Conservation (phyloP, 2,797 vertebrate species). For the Cyclura pinguis region DNA sequence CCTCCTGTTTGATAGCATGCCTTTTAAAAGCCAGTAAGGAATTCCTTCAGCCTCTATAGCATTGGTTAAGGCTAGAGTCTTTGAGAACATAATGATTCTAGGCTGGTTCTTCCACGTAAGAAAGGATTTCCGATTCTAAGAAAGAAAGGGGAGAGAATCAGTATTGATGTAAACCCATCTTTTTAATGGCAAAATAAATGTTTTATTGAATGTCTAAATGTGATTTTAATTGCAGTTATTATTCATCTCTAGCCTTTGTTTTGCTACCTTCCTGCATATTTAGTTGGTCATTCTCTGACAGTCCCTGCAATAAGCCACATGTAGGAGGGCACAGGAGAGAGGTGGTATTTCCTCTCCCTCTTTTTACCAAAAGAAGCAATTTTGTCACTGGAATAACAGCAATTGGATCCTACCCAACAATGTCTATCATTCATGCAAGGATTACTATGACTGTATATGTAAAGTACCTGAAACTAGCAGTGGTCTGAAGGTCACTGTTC, state of each 20-base stretch:
- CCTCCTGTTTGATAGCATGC: not conserved
- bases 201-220: not conserved
- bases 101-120: not conserved
- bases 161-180: not conserved
- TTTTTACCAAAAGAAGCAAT: no score
- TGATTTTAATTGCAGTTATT: not conserved
- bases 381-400: not conserved
- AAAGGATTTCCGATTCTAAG: not conserved
- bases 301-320: no score
- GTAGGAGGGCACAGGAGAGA: no score
- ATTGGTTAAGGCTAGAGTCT: not conserved
- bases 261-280: not conserved
- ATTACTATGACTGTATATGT: not conserved
- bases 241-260: not conserved
- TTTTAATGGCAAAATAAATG: not conserved
- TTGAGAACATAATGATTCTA: not conserved
- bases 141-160: not conserved
- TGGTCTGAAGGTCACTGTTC: not conserved
- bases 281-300: not conserved
- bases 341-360: no score
- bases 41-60: conserved; percentile 16
- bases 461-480: not conserved
- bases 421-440: no score
- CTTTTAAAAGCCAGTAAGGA: conserved; percentile 8
- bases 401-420: not conserved